Evolutionary conservation across 2,113 vertebrate genomes (phyloP).

Genomic region (Dissostichus mawsoni): DNA sequence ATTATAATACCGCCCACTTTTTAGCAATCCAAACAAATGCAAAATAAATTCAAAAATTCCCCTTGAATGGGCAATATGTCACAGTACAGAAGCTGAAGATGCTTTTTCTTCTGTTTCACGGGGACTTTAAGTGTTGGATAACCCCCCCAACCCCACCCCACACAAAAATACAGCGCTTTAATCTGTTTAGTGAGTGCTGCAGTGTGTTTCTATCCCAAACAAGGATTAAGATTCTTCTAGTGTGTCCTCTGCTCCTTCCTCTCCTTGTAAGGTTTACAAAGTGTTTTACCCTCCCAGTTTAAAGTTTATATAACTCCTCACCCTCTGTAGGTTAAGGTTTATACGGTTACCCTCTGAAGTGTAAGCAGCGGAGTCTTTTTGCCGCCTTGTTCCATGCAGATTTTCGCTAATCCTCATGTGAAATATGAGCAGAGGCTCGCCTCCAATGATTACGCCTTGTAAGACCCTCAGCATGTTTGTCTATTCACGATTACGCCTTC

Average conservation of each 20-base stretch:
- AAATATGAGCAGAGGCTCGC: conserved; percentile 64
- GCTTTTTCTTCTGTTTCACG: too few species aligned
- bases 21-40: too few species aligned
- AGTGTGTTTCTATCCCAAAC: conserved; percentile 11
- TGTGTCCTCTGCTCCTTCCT: conserved; percentile 7
- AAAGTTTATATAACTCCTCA: conserved; percentile 53
- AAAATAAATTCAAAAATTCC: too few species aligned
- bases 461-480: conserved; percentile 69
- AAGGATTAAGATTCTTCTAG: conserved; percentile 24
- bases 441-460: conserved; percentile 68
- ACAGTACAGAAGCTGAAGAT: too few species aligned
- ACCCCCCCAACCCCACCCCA: too few species aligned
- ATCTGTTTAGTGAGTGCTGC: conserved; percentile 9
- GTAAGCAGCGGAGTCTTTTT: conserved; percentile 18
- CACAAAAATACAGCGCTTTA: background rate
- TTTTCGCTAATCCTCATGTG: conserved; percentile 73
- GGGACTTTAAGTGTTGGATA: too few species aligned
- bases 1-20: too few species aligned
- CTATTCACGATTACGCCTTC: conserved; percentile 60
- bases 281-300: conserved; percentile 20
- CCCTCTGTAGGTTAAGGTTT: conserved; percentile 50
- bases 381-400: conserved; percentile 61
- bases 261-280: conserved; percentile 10
- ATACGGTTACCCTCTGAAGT: conserved; percentile 39
- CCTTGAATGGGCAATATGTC: too few species aligned